Base-by-base conservation (phyloP, 2,797 vertebrate genomes). In the Moxostoma hubbsi region DNA sequence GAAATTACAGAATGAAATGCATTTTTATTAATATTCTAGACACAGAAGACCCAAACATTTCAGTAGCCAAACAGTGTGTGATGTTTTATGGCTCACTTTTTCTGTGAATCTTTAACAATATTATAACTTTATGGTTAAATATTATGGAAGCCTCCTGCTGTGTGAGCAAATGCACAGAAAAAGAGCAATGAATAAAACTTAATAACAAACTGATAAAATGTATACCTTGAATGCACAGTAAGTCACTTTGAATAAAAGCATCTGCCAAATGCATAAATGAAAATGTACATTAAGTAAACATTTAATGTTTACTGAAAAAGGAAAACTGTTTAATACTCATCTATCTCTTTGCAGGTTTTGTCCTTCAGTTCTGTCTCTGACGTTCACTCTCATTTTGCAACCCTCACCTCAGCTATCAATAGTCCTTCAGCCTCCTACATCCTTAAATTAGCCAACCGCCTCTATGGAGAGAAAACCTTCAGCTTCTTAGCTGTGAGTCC, bases 391-490 rank as follows among this genome's bases (percentile, higher is more conserved):
- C 87, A 89, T 43, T 96, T 98, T 80, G 91, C 93, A 82, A 62
- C 77, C 0, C 92, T 99, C 70, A 95, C 89, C 11, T 7, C 46
- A 5, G 88, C 93, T 5, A 92, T 99, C 85, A 96, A 95, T 90
- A 94, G 93, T 5, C 90, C 85, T 0, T 91, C 90, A 47, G 87
- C 90, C 0, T 90, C 94, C 0, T 96, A 95, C 79, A 89, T 93
- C 71, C 89, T 99, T 75, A 95, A 93, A 83, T 85, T 96, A 10
- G 97, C 97, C 81, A 99, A 92, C 70, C 94, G 94, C 10, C 90
- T 99, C 1, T 99, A 95, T 11, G 98, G 96, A 87, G 96, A 98
- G 83, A 92, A 94, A 36, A 95, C 92, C 0, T 93, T 90, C 69
- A 85, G 82, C 69, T 97, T 99, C 85, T 92, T 96, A 67, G 77